A percentile compares a stretch with the other conserved stretches of the same genome.
Evolutionary conservation across 2,113 vertebrate species (phyloP).

Genomic region (Microcebus tavaratra): DNA sequence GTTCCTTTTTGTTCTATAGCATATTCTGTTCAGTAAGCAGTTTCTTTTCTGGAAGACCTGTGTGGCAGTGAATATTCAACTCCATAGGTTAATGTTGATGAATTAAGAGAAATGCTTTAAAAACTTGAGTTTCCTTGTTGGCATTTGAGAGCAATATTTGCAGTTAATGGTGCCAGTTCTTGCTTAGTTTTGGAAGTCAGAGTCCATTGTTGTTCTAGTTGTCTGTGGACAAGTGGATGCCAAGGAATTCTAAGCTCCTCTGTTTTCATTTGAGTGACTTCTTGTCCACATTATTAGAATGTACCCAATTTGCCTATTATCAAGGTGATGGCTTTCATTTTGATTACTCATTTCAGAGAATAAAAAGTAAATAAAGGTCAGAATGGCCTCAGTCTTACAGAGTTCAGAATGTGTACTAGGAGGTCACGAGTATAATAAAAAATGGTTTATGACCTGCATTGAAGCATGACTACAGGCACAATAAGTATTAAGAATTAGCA

Average conservation of each 20-base stretch:
- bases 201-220: constrained; percentile 1
- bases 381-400: background rate
- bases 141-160: background rate
- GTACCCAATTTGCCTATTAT: constrained; percentile 30
- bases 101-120: constrained; percentile 37
- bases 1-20: constrained; percentile 21
- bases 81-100: background rate
- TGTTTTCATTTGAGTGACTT: constrained; percentile 20
- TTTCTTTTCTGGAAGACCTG: constrained; percentile 1
- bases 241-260: background rate
- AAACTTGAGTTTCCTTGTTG: background rate
- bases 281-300: constrained; percentile 38
- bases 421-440: constrained; percentile 38
- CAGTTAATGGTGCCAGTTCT: background rate
- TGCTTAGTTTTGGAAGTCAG: constrained; percentile 36
- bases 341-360: constrained; percentile 50
- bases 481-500: constrained; percentile 50
- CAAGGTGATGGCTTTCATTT: constrained; percentile 40
- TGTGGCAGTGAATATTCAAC: background rate
- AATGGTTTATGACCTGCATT: background rate
- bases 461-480: background rate
- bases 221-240: background rate
- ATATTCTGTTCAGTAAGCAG: background rate
- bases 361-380: constrained; percentile 58
- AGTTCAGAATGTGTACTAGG: constrained; percentile 49